phyloP scores from a whole-genome alignment of 2,113 vertebrate species.

The Nycticebus coucang region DNA sequence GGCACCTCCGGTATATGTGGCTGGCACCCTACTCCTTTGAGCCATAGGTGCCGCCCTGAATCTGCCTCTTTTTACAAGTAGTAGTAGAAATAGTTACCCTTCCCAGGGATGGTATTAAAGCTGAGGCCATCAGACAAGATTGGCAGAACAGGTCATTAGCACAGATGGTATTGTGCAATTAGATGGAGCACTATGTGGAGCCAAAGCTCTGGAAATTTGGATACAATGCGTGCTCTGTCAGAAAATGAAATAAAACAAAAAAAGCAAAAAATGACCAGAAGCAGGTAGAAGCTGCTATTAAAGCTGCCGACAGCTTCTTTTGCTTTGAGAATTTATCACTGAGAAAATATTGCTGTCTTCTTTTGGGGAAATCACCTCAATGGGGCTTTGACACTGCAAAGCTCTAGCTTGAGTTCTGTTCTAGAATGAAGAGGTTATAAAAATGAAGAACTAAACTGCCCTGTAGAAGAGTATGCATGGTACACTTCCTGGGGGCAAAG shows the following conservation, averaged over 20 bases:
- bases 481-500: not conserved
- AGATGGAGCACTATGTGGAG: not conserved
- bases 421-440: constrained; percentile 4
- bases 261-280: constrained; percentile 23
- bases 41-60: not conserved
- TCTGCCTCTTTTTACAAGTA: constrained; percentile 19
- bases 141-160: not conserved
- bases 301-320: constrained; percentile 19
- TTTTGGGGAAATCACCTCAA: constrained; percentile 2
- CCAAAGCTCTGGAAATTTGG: constrained; percentile 21
- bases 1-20: no score
- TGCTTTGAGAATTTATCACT: constrained; percentile 25
- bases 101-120: not conserved
- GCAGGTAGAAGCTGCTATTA: not conserved
- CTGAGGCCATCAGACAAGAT: not conserved
- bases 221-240: not conserved
- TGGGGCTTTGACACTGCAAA: constrained; percentile 8
- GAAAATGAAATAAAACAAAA: not conserved
- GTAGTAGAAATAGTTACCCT: not conserved
- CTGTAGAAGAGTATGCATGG: not conserved
- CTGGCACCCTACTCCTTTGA: no score
- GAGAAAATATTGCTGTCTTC: constrained; percentile 46
- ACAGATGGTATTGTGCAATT: not conserved
- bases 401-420: not conserved
- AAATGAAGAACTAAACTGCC: not conserved